phyloP scores from a whole-genome alignment of 2,797 vertebrate genomes.

The Botia kubotai region DNA sequence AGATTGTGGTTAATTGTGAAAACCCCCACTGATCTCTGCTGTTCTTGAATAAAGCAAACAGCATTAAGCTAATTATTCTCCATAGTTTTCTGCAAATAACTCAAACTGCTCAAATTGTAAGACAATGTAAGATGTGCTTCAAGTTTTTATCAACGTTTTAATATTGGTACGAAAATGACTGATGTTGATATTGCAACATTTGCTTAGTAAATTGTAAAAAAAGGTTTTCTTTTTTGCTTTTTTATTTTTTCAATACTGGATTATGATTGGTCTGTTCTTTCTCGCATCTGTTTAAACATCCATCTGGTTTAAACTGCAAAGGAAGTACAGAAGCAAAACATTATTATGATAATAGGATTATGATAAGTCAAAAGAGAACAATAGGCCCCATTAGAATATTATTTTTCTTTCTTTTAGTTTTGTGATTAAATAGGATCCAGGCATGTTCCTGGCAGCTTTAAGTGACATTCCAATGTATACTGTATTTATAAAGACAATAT shows the following conservation, averaged over 20 bases:
- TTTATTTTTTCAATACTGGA: too few species aligned
- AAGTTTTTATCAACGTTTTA: too few species aligned
- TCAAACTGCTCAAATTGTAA: too few species aligned
- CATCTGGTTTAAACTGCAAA: background rate
- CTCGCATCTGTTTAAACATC: background rate
- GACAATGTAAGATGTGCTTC: too few species aligned
- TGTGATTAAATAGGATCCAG: background rate
- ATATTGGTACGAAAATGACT: too few species aligned
- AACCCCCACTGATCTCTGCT: background rate
- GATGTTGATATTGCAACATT: too few species aligned
- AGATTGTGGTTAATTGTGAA: background rate
- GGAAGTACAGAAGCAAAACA: background rate
- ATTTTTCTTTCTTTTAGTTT: too few species aligned
- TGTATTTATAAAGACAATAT: background rate
- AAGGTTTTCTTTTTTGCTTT: too few species aligned
- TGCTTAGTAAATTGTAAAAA: too few species aligned
- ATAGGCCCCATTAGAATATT: background rate
- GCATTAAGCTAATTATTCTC: too few species aligned
- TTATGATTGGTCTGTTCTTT: too few species aligned
- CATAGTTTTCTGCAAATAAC: too few species aligned
- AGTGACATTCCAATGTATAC: background rate
- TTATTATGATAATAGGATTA: background rate
- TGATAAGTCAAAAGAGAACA: background rate
- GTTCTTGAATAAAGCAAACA: constrained; percentile 1
- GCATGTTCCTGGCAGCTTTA: background rate